Evolutionary conservation across 2,888 invertebrate species (phyloP), one percentile per base, ranked within the genome.

Genomic region (Calameuta idolon): DNA sequence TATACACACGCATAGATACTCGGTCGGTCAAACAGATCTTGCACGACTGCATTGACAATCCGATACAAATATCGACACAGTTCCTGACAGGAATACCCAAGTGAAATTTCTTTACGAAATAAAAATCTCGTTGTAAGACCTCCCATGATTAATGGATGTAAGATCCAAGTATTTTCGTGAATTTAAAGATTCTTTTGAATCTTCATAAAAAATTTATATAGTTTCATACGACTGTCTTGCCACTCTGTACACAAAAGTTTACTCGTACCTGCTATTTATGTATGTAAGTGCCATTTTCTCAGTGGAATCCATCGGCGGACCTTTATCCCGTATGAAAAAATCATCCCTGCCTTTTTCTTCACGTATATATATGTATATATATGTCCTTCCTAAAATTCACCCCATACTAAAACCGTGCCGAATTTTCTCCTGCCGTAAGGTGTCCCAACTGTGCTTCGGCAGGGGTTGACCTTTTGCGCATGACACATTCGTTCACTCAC

Each of bases 401-500:
- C 9, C 55, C 55, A 40, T 40, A 40, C 55, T 55, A 55, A 40
- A 55, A 2, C 23, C 23, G 23, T 23, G 9, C 55, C 55, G 55
- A 23, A 55, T 34, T 31, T 23, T 71, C 71, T 30, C 31, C 71
- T 71, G 1, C 12, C 31, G 33, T 71, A 31, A 34, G 12, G 71
- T 33, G 33, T 71, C 71, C 71, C 12, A 55, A 23, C 71, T 71
- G 5, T 31, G 3, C 73, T 78, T 80, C 76, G 40, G 74, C 76
- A 80, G 82, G 85, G 85, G 83, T 81, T 75, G 81, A 81, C 81
- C 81, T 84, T 85, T 85, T 87, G 88, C 89, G 89, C 89, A 89
- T 88, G 88, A 87, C 88, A 86, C 87, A 85, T 85, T 84, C 86
- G 87, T 86, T 82, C 88, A 88, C 84, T 89, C 87, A 89, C 86